phyloP scores from a whole-genome alignment of 2,797 vertebrate genomes.

The Anas capensis region DNA sequence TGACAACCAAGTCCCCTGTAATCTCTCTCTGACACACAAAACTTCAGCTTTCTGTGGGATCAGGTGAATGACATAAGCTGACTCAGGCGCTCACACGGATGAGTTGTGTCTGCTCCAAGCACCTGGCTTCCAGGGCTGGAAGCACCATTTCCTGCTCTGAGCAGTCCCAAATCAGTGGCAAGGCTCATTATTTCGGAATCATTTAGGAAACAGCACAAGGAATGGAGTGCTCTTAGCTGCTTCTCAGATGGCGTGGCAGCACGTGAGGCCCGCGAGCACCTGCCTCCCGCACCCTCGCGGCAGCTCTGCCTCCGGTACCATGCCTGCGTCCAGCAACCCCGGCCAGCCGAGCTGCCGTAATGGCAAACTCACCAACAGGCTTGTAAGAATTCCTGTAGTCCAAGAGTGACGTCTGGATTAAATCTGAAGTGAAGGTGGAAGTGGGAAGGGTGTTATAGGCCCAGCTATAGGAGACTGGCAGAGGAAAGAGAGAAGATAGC shows the following conservation, averaged over 20 bases:
- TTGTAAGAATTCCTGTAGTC: neutral
- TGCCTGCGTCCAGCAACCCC: no score
- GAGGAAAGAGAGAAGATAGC: neutral
- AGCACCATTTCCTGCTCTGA: accelerated
- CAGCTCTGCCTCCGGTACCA: neutral
- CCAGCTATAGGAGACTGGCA: neutral
- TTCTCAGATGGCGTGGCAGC: accelerated
- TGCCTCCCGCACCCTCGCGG: neutral
- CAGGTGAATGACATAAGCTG: neutral
- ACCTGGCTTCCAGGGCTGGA: neutral
- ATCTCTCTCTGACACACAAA: neutral
- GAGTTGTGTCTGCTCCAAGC: neutral
- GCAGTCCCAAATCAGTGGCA: neutral
- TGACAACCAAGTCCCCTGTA: neutral
- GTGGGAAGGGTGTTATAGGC: neutral
- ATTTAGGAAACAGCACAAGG: neutral
- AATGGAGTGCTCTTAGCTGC: neutral
- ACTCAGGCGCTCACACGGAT: neutral
- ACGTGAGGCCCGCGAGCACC: accelerated
- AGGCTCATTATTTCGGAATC: neutral
- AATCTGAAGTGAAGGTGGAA: neutral
- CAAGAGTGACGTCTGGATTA: neutral
- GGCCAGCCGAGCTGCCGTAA: neutral
- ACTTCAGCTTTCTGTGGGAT: neutral
- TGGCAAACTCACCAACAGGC: neutral